phyloP scores from a whole-genome alignment of 2,797 vertebrate genomes.

The Gastrophryne carolinensis region DNA sequence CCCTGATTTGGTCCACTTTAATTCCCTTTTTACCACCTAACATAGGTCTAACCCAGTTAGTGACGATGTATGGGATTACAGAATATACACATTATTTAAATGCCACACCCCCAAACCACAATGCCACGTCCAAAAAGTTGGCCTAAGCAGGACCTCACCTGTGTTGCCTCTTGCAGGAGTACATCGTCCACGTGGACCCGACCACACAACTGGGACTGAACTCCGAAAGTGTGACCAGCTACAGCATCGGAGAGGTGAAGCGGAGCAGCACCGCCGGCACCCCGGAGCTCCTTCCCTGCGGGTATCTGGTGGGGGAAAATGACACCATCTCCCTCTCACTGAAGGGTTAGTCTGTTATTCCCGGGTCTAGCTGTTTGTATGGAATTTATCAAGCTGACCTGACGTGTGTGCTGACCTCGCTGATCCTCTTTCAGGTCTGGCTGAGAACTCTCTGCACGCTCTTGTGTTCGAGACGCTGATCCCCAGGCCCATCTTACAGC shows the following conservation, averaged over 20 bases:
- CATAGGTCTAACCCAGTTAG: too few relatives aligned
- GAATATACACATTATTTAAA: too few relatives aligned
- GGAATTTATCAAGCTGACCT: background rate
- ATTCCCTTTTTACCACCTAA: too few relatives aligned
- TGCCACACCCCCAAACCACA: too few relatives aligned
- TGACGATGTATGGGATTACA: too few relatives aligned
- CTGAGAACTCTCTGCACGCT: conserved; percentile 81
- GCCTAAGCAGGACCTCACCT: background rate
- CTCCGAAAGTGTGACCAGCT: conserved; percentile 89
- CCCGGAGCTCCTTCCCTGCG: conserved; percentile 92
- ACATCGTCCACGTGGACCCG: conserved; percentile 91
- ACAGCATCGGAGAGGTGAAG: conserved; percentile 89
- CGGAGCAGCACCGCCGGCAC: conserved; percentile 73
- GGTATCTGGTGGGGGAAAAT: conserved; percentile 95
- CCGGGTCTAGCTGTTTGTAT: background rate
- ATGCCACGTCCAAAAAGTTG: too few relatives aligned
- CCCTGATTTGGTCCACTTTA: too few relatives aligned
- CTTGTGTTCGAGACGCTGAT: conserved; percentile 92
- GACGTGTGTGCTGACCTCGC: too few relatives aligned
- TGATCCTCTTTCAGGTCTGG: conserved; percentile 73
- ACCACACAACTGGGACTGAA: conserved; percentile 87
- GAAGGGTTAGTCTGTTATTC: conserved; percentile 75
- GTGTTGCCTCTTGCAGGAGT: conserved; percentile 74
- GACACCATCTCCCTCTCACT: conserved; percentile 88
- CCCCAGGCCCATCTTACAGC: conserved; percentile 91